These are phyloP conservation scores for Orchesella cincta DNA, from an alignment of 1,140 invertebrate genomes.

Conservation along the genomic window DNA sequence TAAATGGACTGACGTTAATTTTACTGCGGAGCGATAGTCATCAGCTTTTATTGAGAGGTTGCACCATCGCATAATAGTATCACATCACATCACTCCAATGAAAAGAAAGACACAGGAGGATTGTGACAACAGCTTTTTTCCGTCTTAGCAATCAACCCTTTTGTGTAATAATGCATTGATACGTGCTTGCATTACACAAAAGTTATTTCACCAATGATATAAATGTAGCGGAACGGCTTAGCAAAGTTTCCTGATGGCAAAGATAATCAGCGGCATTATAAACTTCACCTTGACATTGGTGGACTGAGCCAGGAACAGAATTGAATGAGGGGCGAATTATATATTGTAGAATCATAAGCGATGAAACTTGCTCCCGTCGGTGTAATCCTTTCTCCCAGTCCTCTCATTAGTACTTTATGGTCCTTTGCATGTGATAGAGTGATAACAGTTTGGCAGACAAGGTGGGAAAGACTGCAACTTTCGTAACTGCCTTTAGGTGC, in stretches of 20 bases:
- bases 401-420: conserved; percentile 17
- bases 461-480: neutral
- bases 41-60: conserved; percentile 15
- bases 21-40: conserved; percentile 18
- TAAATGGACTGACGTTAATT: conserved; percentile 28
- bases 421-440: conserved; percentile 14
- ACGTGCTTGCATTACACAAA: neutral
- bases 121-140: conserved; percentile 4
- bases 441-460: neutral
- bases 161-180: neutral
- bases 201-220: neutral
- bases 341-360: neutral
- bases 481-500: neutral
- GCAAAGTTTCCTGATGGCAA: neutral
- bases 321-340: neutral
- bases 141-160: neutral
- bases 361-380: neutral
- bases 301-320: neutral
- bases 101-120: neutral
- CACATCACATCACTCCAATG: neutral
- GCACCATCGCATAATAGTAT: neutral
- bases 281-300: conserved; percentile 13
- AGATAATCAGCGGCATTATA: neutral
- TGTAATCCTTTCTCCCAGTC: conserved; percentile 18
- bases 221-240: neutral